Evolutionary conservation across 2,113 vertebrate genomes (phyloP).

Genomic region (Hemiscyllium ocellatum): DNA sequence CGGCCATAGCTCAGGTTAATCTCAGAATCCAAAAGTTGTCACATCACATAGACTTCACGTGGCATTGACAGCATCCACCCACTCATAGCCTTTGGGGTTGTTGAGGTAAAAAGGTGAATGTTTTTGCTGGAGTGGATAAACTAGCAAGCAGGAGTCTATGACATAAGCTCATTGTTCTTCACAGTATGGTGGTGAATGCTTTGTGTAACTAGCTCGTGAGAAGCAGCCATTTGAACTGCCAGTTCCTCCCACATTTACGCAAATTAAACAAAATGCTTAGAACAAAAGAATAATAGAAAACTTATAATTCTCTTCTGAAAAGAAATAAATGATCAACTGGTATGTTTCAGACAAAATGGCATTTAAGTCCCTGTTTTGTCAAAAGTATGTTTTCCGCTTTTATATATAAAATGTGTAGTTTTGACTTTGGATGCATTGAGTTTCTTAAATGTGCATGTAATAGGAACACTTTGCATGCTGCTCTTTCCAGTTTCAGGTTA

Average conservation of each 20-base stretch:
- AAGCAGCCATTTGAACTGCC: neutral
- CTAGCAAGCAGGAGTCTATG: constrained; percentile 27
- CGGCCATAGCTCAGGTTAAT: constrained; percentile 45
- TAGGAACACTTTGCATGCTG: neutral
- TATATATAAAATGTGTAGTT: neutral
- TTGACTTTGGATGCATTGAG: neutral
- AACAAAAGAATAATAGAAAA: neutral
- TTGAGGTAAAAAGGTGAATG: constrained; percentile 40
- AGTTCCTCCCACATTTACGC: neutral
- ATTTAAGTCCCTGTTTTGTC: neutral
- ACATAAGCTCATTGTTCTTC: neutral
- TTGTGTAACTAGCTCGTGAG: neutral
- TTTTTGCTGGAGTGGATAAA: neutral
- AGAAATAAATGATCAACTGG: neutral
- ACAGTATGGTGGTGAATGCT: neutral
- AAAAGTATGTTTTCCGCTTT: neutral
- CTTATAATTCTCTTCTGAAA: neutral
- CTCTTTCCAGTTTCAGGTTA: neutral
- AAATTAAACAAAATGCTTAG: neutral
- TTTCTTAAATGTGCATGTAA: neutral
- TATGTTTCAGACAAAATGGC: neutral
- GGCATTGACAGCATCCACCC: constrained; percentile 45
- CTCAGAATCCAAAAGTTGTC: constrained; percentile 43
- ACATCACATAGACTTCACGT: constrained; percentile 46
- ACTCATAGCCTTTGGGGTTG: constrained; percentile 46